Conservation (phyloP, 2,113 vertebrate species). For the Procavia capensis region DNA sequence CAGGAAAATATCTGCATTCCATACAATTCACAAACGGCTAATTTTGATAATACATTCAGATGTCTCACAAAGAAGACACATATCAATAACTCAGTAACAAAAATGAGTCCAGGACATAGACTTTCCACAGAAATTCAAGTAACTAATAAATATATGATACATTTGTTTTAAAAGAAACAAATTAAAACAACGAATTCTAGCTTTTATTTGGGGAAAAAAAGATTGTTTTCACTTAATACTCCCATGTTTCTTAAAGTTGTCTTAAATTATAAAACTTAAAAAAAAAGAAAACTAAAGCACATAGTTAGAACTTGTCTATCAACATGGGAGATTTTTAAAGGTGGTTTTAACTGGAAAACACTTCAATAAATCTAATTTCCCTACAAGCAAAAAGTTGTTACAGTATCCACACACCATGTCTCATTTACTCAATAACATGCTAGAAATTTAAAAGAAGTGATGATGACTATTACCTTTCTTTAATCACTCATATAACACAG, state of each 20-base stretch:
- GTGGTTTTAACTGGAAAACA: background rate
- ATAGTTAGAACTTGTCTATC: background rate
- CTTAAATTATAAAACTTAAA: background rate
- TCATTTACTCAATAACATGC: background rate
- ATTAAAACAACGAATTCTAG: background rate
- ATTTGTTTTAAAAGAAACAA: background rate
- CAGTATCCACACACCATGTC: background rate
- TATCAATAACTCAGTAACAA: background rate
- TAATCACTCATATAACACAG: background rate
- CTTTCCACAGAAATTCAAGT: background rate
- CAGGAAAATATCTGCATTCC: background rate
- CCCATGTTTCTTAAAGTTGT: background rate
- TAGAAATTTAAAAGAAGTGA: background rate
- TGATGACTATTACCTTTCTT: background rate
- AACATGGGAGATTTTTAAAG: background rate
- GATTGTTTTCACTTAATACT: background rate
- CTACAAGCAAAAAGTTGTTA: background rate
- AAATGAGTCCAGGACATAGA: background rate
- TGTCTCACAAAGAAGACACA: background rate
- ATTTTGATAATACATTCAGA: background rate
- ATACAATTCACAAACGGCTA: background rate
- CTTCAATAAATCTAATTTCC: conserved; percentile 13
- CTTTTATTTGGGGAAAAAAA: background rate
- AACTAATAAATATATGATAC: no score
- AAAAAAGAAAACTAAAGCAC: background rate